These are phyloP conservation scores for Lucilia cuprina DNA, from an alignment of 1,140 invertebrate genomes.

Conservation along the genomic window DNA sequence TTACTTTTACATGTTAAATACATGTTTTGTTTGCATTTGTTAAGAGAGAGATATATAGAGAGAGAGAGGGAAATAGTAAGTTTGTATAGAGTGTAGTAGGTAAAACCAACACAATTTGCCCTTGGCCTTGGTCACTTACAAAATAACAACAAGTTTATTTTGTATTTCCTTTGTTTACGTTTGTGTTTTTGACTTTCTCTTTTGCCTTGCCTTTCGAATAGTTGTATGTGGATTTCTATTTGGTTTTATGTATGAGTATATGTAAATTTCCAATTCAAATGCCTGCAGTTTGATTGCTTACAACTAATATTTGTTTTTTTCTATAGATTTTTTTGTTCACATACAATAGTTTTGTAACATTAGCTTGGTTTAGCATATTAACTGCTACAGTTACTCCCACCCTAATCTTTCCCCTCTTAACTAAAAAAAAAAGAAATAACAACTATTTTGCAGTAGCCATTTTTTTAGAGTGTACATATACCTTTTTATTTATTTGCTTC, in stretches of 20 bases:
- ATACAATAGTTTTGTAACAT: neutral
- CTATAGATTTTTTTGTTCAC: neutral
- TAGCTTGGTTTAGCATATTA: neutral
- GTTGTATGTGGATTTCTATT: neutral
- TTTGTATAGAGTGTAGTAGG: neutral
- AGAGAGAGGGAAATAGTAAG: too few species aligned
- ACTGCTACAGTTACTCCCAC: too few species aligned
- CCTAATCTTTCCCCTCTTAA: neutral
- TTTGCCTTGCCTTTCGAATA: neutral
- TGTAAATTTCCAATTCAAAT: neutral
- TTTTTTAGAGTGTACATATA: too few species aligned
- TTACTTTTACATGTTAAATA: neutral
- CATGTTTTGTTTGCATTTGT: too few species aligned
- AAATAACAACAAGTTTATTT: neutral
- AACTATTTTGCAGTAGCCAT: too few species aligned
- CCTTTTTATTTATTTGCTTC: too few species aligned
- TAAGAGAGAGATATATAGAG: neutral
- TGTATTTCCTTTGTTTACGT: neutral
- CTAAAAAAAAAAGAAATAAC: neutral
- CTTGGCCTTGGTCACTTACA: neutral
- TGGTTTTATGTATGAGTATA: neutral
- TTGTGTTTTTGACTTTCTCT: neutral
- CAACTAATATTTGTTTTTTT: neutral
- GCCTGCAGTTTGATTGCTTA: slow-evolving; percentile 6
- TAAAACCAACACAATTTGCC: neutral